Base-by-base conservation (phyloP, 2,113 vertebrate species). In the Microtus pennsylvanicus region DNA sequence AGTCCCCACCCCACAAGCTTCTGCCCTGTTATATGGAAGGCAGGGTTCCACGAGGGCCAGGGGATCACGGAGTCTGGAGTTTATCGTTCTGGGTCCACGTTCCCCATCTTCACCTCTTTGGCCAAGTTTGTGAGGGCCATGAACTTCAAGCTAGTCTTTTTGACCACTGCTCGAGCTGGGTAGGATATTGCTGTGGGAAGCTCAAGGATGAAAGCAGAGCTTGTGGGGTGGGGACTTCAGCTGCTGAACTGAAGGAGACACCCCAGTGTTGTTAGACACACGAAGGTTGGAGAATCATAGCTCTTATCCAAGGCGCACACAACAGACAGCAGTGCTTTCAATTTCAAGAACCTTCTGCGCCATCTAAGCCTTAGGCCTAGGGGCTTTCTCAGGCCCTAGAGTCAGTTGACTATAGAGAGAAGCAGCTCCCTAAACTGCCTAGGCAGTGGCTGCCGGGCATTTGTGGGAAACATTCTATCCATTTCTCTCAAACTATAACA, bases 201-300 rank as follows among this genome's bases (percentile, higher is more conserved):
- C 22, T 96, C 2, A 89, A 89, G 55, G 28, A 91, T 47, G 82
- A 87, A 96, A 74, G n/a, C 55, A 91, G 30, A 47, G 7, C 11
- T 61, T 77, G 17, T 50, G 45, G 28, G 12, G n/a, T 87, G 67
- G 14, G 69, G 89, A 30, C 4, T 61, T 45, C 24, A 76, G 30
- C n/a, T 88, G 55, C 67, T 89, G 45, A 94, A 63, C 24, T 87
- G 69, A 91, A 63, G 67, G n/a, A 91, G 38, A 50, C 45, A 33
- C 55, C 38, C 30, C 33, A 58, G 3, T 77, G 35, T 91, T 28
- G 87, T 93, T 81, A 42, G 33, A 95, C 24, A 81, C 42, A 22
- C 33, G 22, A 77, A 11, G 35, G 35, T 42, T 70, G 28, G 24
- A 72, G 45, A 89, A 47, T 16, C 30, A 0, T 8, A 61, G 16